phyloP scores from a whole-genome alignment of 2,888 invertebrate genomes.

The Gasteruption jaculator region DNA sequence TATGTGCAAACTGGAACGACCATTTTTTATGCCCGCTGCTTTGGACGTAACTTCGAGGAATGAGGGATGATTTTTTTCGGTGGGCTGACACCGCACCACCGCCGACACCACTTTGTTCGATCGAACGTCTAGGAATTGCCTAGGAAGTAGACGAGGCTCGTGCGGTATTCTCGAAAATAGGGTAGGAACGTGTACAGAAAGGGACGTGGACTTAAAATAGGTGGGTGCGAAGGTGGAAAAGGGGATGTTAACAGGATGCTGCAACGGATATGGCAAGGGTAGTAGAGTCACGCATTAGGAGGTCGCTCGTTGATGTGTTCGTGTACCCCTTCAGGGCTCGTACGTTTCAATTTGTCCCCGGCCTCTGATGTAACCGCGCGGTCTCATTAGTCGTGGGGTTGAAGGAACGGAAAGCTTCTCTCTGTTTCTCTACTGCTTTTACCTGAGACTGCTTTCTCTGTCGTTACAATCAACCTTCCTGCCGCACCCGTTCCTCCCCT shows the following conservation, averaged over 20 bases:
- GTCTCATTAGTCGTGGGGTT: conserved; percentile 46
- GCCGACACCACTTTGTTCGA: no score
- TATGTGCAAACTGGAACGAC: no score
- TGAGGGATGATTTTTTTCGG: no score
- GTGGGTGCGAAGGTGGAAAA: conserved; percentile 27
- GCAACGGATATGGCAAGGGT: conserved; percentile 16
- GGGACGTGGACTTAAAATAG: conserved; percentile 28
- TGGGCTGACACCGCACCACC: no score
- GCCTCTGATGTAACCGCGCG: conserved; percentile 48
- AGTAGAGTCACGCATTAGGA: conserved; percentile 37
- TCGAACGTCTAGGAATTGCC: no score
- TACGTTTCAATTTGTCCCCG: conserved; percentile 49
- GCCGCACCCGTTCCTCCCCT: conserved; percentile 30
- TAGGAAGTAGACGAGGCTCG: no score
- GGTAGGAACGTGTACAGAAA: no score
- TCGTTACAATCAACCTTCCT: conserved; percentile 45
- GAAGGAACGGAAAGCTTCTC: conserved; percentile 31
- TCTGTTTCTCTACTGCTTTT: conserved; percentile 22
- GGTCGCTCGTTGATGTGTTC: conserved; percentile 32
- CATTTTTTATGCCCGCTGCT: no score
- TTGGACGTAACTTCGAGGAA: no score
- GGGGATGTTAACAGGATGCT: conserved; percentile 29
- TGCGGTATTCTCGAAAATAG: no score
- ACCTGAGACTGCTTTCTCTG: conserved; percentile 23
- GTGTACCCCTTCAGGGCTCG: conserved; percentile 41